phyloP scores from a whole-genome alignment of 2,797 vertebrate genomes.

The Caiman crocodilus region DNA sequence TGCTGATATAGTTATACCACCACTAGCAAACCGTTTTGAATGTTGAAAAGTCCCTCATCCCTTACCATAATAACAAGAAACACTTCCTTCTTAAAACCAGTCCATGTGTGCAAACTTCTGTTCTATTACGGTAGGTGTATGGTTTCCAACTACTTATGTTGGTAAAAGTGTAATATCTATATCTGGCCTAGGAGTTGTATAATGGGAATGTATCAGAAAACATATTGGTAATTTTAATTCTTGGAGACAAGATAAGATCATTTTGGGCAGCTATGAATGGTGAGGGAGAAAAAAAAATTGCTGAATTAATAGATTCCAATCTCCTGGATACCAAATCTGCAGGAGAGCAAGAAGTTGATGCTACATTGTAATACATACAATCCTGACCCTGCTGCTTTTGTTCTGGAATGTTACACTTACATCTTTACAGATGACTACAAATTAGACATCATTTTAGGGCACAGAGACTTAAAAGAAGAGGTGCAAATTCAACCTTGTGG shows the following conservation, averaged over 20 bases:
- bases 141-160: too few relatives aligned
- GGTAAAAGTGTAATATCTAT: too few relatives aligned
- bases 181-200: neutral
- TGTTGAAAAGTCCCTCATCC: neutral
- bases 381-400: rapidly evolving
- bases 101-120: too few relatives aligned
- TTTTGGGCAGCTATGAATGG: neutral
- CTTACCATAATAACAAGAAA: neutral
- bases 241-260: neutral
- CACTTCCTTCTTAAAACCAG: neutral
- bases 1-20: neutral
- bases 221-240: neutral
- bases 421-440: neutral
- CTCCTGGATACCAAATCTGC: neutral
- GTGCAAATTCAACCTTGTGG: neutral
- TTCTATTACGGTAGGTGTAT: too few relatives aligned
- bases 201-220: neutral
- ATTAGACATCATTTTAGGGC: neutral
- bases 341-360: neutral
- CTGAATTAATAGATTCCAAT: neutral
- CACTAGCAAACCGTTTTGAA: neutral
- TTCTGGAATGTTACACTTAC: neutral
- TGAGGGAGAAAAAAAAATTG: neutral
- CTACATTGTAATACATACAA: too few relatives aligned
- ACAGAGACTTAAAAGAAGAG: neutral